Percentiles rank a stretch among this genome's conserved stretches.
These are phyloP conservation scores for Bombyx mandarina DNA, from an alignment of 1,140 invertebrate species.

Conservation along the genomic window DNA sequence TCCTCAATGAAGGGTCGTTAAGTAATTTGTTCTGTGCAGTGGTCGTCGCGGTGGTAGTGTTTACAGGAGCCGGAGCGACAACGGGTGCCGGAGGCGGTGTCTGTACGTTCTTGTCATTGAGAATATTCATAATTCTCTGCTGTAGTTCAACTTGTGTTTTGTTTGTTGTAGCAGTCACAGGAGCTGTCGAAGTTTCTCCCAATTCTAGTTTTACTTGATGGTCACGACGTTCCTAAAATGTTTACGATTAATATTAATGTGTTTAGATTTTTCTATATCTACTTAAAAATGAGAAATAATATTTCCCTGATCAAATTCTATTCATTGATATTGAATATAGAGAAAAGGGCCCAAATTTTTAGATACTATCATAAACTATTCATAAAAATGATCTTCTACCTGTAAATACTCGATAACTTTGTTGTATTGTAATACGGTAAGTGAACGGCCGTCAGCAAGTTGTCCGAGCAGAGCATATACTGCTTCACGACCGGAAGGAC, in stretches of 20 bases:
- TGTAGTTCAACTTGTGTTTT: conserved; percentile 83
- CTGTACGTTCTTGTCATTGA: conserved; percentile 73
- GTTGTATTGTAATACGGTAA: conserved; percentile 87
- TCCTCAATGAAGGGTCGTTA: conserved; percentile 81
- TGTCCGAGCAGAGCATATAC: conserved; percentile 85
- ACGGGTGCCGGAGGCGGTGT: conserved; percentile 16
- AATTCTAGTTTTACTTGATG: conserved; percentile 80
- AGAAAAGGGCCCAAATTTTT: background rate
- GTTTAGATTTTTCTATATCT: background rate
- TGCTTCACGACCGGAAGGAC: conserved; percentile 68
- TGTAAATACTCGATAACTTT: conserved; percentile 83
- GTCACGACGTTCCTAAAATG: conserved; percentile 76
- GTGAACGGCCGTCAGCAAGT: conserved; percentile 83
- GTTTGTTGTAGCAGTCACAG: conserved; percentile 28
- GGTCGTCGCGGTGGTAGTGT: conserved; percentile 11
- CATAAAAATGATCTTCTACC: conserved; percentile 20
- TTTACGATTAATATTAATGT: background rate
- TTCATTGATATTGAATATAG: background rate
- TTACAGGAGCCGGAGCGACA: conserved; percentile 10
- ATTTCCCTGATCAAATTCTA: too few relatives aligned
- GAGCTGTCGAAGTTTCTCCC: conserved; percentile 69
- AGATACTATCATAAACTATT: background rate
- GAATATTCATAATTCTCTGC: conserved; percentile 86
- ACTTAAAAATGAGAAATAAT: too few relatives aligned
- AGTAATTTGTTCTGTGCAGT: conserved; percentile 63